These are phyloP conservation scores for Spodoptera litura DNA, from an alignment of 1,140 invertebrate genomes.

Conservation along the genomic window DNA sequence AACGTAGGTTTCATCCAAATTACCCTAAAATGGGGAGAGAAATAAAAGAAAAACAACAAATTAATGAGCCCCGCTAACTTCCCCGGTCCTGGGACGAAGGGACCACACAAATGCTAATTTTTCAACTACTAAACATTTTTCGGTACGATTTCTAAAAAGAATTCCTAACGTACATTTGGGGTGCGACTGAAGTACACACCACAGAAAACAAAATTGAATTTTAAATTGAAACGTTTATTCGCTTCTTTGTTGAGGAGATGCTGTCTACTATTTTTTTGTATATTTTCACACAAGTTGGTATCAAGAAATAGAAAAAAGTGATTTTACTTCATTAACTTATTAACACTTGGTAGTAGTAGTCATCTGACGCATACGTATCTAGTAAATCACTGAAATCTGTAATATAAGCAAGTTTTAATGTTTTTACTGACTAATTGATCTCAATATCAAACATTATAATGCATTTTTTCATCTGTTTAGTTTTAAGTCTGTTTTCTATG, in stretches of 20 bases:
- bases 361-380: too few relatives aligned
- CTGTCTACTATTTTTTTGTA: background rate
- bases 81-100: constrained; percentile 37
- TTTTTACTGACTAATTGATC: background rate
- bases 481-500: too few relatives aligned
- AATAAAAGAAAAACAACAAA: constrained; percentile 49
- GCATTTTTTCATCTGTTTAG: too few relatives aligned
- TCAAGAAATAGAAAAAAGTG: too few relatives aligned
- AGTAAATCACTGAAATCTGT: too few relatives aligned
- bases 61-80: constrained; percentile 48
- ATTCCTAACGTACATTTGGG: constrained; percentile 51
- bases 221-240: too few relatives aligned
- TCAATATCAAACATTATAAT: background rate
- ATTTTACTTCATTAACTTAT: too few relatives aligned
- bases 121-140: constrained; percentile 72
- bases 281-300: too few relatives aligned
- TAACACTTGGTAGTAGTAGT: too few relatives aligned
- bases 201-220: background rate
- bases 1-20: constrained; percentile 32
- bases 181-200: background rate
- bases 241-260: background rate
- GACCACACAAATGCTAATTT: constrained; percentile 73
- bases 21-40: constrained; percentile 36
- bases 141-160: constrained; percentile 55
- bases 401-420: background rate